Evolutionary conservation across 2,113 vertebrate species (phyloP), one percentile per base, ranked within the genome.

Genomic region (Chloropsis hardwickii): DNA sequence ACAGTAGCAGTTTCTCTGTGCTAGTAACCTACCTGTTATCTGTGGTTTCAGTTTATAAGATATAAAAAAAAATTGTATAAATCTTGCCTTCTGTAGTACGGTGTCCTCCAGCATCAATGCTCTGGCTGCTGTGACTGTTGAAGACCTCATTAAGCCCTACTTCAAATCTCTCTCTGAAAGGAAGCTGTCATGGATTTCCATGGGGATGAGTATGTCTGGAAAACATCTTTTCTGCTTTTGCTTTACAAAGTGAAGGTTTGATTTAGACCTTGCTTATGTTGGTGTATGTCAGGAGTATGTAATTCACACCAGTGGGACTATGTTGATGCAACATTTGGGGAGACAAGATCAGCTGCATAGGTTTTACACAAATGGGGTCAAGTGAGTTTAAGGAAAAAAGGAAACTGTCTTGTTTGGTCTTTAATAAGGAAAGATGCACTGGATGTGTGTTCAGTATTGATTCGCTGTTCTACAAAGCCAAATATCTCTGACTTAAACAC

Each of bases 21-120:
- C 31, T 9, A 70, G 27, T 67, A 90, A 69, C 23, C 14, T 24
- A 23, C 31, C 27, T 78, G 10, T 71, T 78, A 39, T 9, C 29
- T 86, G 18, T 20, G 6, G 69, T 72, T 90, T 74, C 69, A 93
- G 14, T 20, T 86, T 91, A 37, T 73, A 90, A 88, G 31, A 44
- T 64, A 9, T 24, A 79, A 81, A 71, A 81, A 71, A 61, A 70
- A 73, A 13, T 5, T 67, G 12, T 90, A 15, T 88, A 61, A 85
- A 86, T 93, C 62, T 91, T 92, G 45, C 69, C 37, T 91, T 91
- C 48, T 94, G 14, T 87, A 99, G 99, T 97, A 99, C 99, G 0
- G 99, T 99, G 88, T 99, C 99, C 51, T 99, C 99, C 91, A 99
- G 99, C 94, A 99, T 99, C 92, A 99, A 99, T 45, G 99, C 99